These are phyloP conservation scores for rabbit (Oryctolagus cuniculus) DNA, from an alignment of 2,113 vertebrate species.

Conservation along the genomic window mOryCun1.1 NC_091435.1:111625501-111626000, in stretches of 20 bases:
- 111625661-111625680: neutral
- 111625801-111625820: too few species aligned
- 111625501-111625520: neutral
- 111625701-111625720: neutral
- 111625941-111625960: too few species aligned
- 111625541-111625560: neutral
- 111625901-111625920: too few species aligned
- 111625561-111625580: neutral
- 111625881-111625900: too few species aligned
- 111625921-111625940: too few species aligned
- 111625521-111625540: neutral
- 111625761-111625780: neutral
- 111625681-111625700: neutral
- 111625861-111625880: too few species aligned
- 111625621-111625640: neutral
- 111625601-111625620: neutral
- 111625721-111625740: neutral
- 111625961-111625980: too few species aligned
- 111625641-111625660: neutral
- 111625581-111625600: neutral
- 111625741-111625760: neutral
- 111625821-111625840: too few species aligned
- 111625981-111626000: too few species aligned
- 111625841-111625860: too few species aligned
- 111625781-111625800: too few species aligned